Evolutionary conservation across 2,888 invertebrate genomes (phyloP).

Genomic region (Dorcus hopei): DNA sequence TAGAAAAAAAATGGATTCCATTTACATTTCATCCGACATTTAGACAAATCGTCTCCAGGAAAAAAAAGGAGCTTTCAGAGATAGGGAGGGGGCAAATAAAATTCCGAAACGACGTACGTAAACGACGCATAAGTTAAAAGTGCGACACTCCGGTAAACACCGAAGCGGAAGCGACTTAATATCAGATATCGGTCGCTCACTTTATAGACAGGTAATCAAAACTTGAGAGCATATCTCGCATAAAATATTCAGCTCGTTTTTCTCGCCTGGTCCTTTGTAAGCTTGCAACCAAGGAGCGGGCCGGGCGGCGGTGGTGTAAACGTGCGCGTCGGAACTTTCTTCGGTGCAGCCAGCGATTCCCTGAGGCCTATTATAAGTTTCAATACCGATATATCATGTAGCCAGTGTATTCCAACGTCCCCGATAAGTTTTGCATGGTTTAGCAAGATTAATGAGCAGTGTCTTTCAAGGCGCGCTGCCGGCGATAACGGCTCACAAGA

Average conservation of each 20-base stretch:
- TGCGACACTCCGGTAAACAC: background rate
- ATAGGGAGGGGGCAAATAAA: too few relatives aligned
- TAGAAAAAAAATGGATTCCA: too few relatives aligned
- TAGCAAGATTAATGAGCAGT: slow-evolving; percentile 49
- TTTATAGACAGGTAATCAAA: slow-evolving; percentile 43
- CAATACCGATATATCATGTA: slow-evolving; percentile 49
- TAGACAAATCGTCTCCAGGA: too few relatives aligned
- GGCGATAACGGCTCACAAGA: slow-evolving; percentile 31
- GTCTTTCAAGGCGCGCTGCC: slow-evolving; percentile 40
- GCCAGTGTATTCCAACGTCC: slow-evolving; percentile 38
- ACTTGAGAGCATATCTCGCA: slow-evolving; percentile 35
- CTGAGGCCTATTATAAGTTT: slow-evolving; percentile 47
- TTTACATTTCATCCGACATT: too few relatives aligned
- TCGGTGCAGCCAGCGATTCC: slow-evolving; percentile 37
- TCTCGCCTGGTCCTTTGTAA: slow-evolving; percentile 36
- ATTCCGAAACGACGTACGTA: too few relatives aligned
- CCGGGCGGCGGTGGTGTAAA: slow-evolving; percentile 5
- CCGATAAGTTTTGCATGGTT: slow-evolving; percentile 50
- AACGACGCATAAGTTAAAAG: background rate
- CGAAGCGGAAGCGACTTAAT: slow-evolving; percentile 26
- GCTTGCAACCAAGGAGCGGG: slow-evolving; percentile 38
- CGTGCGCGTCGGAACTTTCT: slow-evolving; percentile 29
- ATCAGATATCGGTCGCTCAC: slow-evolving; percentile 31
- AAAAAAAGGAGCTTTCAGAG: too few relatives aligned
- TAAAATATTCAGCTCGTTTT: slow-evolving; percentile 42